phyloP scores from a whole-genome alignment of 2,888 invertebrate genomes.

The Gonocerus acuteangulatus region DNA sequence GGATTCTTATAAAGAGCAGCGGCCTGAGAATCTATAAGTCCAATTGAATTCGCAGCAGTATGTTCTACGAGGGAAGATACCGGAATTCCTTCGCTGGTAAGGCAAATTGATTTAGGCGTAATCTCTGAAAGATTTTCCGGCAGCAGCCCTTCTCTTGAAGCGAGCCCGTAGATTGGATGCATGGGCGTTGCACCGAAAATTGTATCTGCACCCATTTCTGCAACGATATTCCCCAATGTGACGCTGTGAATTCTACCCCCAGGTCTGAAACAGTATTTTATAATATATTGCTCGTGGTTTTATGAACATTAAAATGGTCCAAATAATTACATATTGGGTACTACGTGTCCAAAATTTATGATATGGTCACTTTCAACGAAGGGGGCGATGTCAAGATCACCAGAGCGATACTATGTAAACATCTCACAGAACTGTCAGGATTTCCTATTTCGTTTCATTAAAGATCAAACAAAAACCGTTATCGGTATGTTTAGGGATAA shows the following conservation, averaged over 20 bases:
- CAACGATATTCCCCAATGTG: conserved; percentile 62
- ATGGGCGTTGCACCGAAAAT: conserved; percentile 60
- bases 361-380: no score
- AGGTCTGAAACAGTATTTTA: conserved; percentile 52
- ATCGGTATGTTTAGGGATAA: no score
- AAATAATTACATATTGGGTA: no score
- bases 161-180: conserved; percentile 60
- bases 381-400: no score
- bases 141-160: conserved; percentile 57
- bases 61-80: conserved; percentile 50
- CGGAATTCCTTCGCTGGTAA: conserved; percentile 19
- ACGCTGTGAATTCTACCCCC: conserved; percentile 71
- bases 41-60: conserved; percentile 58
- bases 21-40: conserved; percentile 60
- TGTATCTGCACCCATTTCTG: conserved; percentile 66
- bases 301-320: no score
- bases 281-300: no score
- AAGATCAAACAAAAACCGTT: no score
- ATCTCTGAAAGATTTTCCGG: conserved; percentile 40
- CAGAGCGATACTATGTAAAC: no score
- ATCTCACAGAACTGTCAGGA: no score
- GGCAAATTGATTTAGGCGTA: conserved; percentile 10
- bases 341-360: no score
- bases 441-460: no score
- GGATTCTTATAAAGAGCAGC: conserved; percentile 53